A percentile compares a stretch with the other conserved stretches of the same genome.
These are phyloP conservation scores for Dendroctonus ponderosae DNA, from an alignment of 1,140 invertebrate genomes.

Conservation along the genomic window DNA sequence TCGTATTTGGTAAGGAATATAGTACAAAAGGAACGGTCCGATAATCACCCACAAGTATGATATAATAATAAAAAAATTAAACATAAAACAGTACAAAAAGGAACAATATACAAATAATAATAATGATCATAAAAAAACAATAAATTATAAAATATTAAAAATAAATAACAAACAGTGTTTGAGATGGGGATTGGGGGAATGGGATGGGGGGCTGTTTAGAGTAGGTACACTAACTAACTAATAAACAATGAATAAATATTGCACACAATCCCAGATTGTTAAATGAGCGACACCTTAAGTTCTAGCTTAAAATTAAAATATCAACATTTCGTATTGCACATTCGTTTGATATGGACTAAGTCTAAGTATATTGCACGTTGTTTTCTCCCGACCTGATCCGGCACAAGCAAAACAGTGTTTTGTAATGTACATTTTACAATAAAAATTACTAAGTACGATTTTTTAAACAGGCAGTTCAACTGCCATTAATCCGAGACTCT, in stretches of 20 bases:
- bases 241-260: slow-evolving; percentile 22
- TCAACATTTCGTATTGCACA: slow-evolving; percentile 35
- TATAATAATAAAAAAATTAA: slow-evolving; percentile 10
- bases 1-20: slow-evolving; percentile 32
- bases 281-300: slow-evolving; percentile 15
- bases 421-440: slow-evolving; percentile 6
- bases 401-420: not conserved
- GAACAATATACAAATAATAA: slow-evolving; percentile 34
- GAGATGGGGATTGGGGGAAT: not conserved
- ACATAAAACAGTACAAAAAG: slow-evolving; percentile 23
- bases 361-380: slow-evolving; percentile 33
- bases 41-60: slow-evolving; percentile 8
- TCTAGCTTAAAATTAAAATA: slow-evolving; percentile 32
- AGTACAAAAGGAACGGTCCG: slow-evolving; percentile 25
- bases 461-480: not conserved
- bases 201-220: not conserved
- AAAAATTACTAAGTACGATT: not conserved
- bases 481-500: not conserved
- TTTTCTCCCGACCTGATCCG: slow-evolving; percentile 18
- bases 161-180: slow-evolving; percentile 27
- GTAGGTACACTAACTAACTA: not conserved
- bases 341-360: slow-evolving; percentile 29
- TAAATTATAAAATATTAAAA: slow-evolving; percentile 32
- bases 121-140: slow-evolving; percentile 14
- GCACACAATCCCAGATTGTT: slow-evolving; percentile 14